Percentiles rank a stretch among this genome's conserved stretches.
Conservation (phyloP, 2,797 vertebrate genomes). For the Amphiprion clarkii region DNA sequence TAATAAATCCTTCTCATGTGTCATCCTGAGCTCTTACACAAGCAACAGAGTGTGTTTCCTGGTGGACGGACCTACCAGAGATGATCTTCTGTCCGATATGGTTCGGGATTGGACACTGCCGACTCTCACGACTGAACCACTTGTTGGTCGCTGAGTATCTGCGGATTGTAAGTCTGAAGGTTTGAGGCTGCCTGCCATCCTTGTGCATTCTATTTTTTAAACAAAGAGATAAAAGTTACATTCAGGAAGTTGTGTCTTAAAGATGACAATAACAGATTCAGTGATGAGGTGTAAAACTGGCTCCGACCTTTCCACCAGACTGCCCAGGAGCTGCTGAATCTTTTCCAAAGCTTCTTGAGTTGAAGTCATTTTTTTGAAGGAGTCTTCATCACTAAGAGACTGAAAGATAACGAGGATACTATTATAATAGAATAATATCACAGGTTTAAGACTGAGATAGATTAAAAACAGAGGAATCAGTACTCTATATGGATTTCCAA, state of each 20-base stretch:
- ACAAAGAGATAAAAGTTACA: slow-evolving; percentile 20
- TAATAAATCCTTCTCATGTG: neutral
- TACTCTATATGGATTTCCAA: too few relatives aligned
- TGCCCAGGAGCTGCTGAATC: slow-evolving; percentile 87
- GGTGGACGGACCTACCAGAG: slow-evolving; percentile 76
- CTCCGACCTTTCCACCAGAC: slow-evolving; percentile 86
- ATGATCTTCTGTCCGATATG: slow-evolving; percentile 85
- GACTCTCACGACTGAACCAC: slow-evolving; percentile 89
- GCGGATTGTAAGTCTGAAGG: slow-evolving; percentile 87
- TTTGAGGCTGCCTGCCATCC: slow-evolving; percentile 90
- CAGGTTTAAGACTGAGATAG: too few relatives aligned
- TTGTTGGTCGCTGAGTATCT: slow-evolving; percentile 79
- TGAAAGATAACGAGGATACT: slow-evolving; percentile 61
- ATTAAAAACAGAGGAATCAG: too few relatives aligned
- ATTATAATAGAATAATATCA: too few relatives aligned
- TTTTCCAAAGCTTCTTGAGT: slow-evolving; percentile 86
- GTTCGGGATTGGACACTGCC: slow-evolving; percentile 90
- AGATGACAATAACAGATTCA: rapidly evolving
- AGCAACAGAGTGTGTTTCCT: neutral
- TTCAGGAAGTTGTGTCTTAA: neutral
- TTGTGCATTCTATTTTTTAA: slow-evolving; percentile 83
- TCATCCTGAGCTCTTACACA: rapidly evolving
- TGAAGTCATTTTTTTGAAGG: slow-evolving; percentile 91
- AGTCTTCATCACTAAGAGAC: slow-evolving; percentile 96
- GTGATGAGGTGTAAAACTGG: neutral